Percentiles rank a stretch among this genome's conserved stretches.
Conservation (phyloP, 2,888 invertebrate species). For the Xanthostigma xanthostigma region DNA sequence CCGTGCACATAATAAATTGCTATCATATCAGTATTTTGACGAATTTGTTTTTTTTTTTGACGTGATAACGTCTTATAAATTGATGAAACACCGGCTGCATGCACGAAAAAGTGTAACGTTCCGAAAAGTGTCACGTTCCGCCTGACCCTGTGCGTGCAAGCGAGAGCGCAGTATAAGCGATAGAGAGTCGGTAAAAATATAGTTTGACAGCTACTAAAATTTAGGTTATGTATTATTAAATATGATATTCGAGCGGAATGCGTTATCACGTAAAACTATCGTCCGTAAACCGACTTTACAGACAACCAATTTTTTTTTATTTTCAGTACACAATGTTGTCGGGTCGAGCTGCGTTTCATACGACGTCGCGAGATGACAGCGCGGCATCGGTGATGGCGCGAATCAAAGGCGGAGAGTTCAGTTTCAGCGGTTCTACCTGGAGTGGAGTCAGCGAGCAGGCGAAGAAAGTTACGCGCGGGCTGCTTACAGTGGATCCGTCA, state of each 20-base stretch:
- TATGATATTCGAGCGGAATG: too few species aligned
- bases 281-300: too few species aligned
- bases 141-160: too few species aligned
- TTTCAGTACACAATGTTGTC: constrained; percentile 43
- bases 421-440: constrained; percentile 58
- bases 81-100: too few species aligned
- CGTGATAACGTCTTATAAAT: too few species aligned
- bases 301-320: neutral
- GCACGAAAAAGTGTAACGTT: too few species aligned
- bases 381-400: constrained; percentile 61
- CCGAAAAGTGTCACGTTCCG: too few species aligned
- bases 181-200: too few species aligned
- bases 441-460: constrained; percentile 54
- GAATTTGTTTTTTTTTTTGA: neutral
- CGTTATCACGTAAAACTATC: too few species aligned
- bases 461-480: constrained; percentile 56
- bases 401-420: constrained; percentile 65
- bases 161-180: too few species aligned
- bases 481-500: constrained; percentile 65
- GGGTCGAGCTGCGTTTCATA: constrained; percentile 77
- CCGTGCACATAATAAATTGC: neutral
- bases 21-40: neutral
- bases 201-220: too few species aligned
- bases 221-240: too few species aligned
- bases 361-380: constrained; percentile 52